A percentile compares a stretch with the other conserved stretches of the same genome.
Evolutionary conservation across 1,140 invertebrate species (phyloP).

Genomic region (Papilio dardanus): DNA sequence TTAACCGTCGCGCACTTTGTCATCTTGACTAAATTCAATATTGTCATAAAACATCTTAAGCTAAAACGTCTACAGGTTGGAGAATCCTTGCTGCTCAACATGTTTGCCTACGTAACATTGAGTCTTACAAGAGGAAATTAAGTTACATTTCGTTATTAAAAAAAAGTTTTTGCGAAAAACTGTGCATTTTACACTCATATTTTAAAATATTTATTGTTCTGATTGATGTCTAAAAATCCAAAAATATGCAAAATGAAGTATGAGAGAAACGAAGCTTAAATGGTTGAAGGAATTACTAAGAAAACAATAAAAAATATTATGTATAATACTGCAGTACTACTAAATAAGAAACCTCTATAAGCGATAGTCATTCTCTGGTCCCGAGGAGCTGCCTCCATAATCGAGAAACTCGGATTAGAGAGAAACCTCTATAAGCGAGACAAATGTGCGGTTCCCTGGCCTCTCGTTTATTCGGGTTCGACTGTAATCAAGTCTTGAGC

Average conservation of each 20-base stretch:
- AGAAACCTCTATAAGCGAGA: too few species aligned
- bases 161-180: background rate
- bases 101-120: conserved; percentile 4
- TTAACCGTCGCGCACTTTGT: conserved; percentile 8
- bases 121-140: background rate
- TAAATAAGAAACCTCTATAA: too few species aligned
- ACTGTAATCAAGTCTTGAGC: background rate
- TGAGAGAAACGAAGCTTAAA: too few species aligned
- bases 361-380: too few species aligned
- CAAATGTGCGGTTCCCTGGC: too few species aligned
- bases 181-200: background rate
- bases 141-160: background rate
- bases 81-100: background rate
- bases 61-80: conserved; percentile 13
- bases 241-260: background rate
- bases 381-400: too few species aligned
- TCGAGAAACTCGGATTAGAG: too few species aligned
- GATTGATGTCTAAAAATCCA: background rate
- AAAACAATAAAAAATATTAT: too few species aligned
- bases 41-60: conserved; percentile 17
- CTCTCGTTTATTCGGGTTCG: background rate
- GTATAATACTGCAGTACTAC: too few species aligned
- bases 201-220: background rate
- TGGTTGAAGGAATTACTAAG: too few species aligned
- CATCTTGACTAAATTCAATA: conserved; percentile 22